Conservation (phyloP, 2,113 vertebrate genomes). For the Regulus satrapa region DNA sequence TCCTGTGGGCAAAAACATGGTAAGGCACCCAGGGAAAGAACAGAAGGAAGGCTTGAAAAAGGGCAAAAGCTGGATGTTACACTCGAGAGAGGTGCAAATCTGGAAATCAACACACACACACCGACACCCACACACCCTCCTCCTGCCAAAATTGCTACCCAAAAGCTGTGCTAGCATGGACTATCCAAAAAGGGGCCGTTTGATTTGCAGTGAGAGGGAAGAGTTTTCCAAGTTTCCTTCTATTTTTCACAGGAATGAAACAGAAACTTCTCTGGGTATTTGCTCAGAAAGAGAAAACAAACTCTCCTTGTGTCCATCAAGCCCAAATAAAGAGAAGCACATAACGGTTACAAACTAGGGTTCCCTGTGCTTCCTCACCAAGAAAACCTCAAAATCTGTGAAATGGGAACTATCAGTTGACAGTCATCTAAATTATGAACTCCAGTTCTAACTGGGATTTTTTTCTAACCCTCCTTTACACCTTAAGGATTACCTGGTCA, state of each 20-base stretch:
- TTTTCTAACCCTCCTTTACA: not conserved
- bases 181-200: not conserved
- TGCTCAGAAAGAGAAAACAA: not conserved
- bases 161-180: not conserved
- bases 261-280: not conserved
- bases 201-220: not conserved
- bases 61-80: not conserved
- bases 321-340: not conserved
- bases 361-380: not conserved
- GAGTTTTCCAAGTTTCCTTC: not conserved
- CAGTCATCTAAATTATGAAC: not conserved
- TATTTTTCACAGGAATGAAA: not conserved
- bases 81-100: not conserved
- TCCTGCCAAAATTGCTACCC: not conserved
- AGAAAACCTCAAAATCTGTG: not conserved
- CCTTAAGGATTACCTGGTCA: not conserved
- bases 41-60: not conserved
- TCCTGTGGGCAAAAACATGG: not conserved
- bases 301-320: not conserved
- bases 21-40: not conserved
- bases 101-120: not conserved
- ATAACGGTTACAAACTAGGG: not conserved
- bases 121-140: not conserved
- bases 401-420: not conserved
- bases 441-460: not conserved